phyloP scores from a whole-genome alignment of 2,113 vertebrate species.

The Rhinolophus sinicus region DNA sequence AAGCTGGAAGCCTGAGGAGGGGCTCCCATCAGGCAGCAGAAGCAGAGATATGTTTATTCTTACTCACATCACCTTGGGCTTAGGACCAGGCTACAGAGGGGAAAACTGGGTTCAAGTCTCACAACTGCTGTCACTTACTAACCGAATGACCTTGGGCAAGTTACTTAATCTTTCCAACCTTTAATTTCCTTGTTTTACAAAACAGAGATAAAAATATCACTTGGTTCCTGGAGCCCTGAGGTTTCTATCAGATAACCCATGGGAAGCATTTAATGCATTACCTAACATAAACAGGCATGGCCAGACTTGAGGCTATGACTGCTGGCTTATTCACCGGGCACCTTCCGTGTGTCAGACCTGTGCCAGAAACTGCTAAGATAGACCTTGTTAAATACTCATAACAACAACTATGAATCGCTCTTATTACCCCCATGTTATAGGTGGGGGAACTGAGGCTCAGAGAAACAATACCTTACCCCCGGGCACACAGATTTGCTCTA shows the following conservation, averaged over 20 bases:
- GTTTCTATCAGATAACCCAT: background rate
- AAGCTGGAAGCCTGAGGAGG: background rate
- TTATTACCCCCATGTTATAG: background rate
- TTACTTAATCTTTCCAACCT: conserved; percentile 14
- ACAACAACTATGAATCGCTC: background rate
- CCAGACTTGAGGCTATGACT: background rate
- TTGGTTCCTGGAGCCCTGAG: background rate
- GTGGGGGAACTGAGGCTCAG: background rate
- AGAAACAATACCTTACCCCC: background rate
- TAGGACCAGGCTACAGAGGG: background rate
- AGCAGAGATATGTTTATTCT: background rate
- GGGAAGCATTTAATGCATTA: background rate
- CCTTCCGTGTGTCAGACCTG: background rate
- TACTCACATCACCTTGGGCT: background rate
- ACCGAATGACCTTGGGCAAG: background rate
- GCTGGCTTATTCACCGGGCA: background rate
- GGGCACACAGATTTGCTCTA: background rate
- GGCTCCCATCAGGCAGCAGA: no score
- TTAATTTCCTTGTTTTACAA: conserved; percentile 50
- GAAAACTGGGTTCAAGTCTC: background rate
- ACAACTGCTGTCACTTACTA: background rate
- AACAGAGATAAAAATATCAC: conserved; percentile 46
- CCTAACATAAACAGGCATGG: background rate
- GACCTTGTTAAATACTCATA: background rate
- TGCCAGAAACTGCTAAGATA: background rate